Base-by-base conservation (phyloP, 2,113 vertebrate species). In the Festucalex cinctus region DNA sequence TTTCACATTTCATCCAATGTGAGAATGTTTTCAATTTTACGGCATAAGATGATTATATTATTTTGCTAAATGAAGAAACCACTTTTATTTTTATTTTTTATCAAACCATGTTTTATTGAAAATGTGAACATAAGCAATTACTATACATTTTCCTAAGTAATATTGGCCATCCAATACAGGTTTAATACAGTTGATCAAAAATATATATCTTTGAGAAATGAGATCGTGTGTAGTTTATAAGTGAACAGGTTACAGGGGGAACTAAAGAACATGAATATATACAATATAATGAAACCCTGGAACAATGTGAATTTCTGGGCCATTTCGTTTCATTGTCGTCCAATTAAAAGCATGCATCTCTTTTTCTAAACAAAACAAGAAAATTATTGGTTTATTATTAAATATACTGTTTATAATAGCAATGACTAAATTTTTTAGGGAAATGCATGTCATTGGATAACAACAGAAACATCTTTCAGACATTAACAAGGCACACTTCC, bases 71-170 rank as follows among this genome's bases (percentile, higher is more conserved):
- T 9, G 12, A 17, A 9, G 26, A 17, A 13, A 2, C 22, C 3
- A 16, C 6, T 43, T 62, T 72, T 77, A n/a, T n/a, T n/a, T n/a
- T n/a, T n/a, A n/a, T n/a, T n/a, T 73, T 70, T 79, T 77, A 74
- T 82, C 81, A 71, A 82, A 75, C 74, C 86, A 85, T 75, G 59
- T 73, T 87, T 86, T 86, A 87, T 82, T 88, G 75, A 57, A 88
- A 88, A 79, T 64, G 66, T 82, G 73, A 76, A 85, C 80, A 84
- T 83, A 71, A 70, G 72, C 70, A 75, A 73, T 78, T 67, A 69
- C 66, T 70, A 82, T 82, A 75, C 79, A 53, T 82, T 85, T 32
- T 2, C 28, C 43, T 46, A 84, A 32, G 28, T 57, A 54, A 73
- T 84, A 86, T 78, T 74, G 73, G 77, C 63, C 77, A 71, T 67